Evolutionary conservation across 2,888 invertebrate species (phyloP), one percentile per base, ranked within the genome.

Genomic region (Lasioglossum vierecki): DNA sequence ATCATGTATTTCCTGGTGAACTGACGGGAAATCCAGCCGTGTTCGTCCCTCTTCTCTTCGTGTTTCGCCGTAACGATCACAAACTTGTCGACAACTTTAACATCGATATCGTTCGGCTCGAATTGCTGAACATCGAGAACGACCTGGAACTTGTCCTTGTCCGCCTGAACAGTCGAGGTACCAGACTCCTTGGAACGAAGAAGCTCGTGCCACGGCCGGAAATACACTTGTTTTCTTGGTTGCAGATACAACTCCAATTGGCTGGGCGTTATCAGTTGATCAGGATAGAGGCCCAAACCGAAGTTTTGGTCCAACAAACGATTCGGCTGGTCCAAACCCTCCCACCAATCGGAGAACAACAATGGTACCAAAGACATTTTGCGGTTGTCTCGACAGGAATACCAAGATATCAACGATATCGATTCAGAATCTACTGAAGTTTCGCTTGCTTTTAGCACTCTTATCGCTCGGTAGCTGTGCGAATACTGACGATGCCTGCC

Each of bases 321-420:
- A 76, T 97, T 97, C 30, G 97, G 97, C 84, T 97, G 93, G 39
- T 96, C 97, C 94, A 96, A 96, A 93, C 97, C 97, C 93, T 97
- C 97, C 97, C 97, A 98, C 97, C 97, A 98, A 94, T 98, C 97
- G 86, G 98, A 97, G 95, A 97, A 98, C 95, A 97, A 95, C 95
- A 98, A 96, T 95, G 98, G 97, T 95, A 97, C 96, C 46, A 93
- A 97, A 97, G 98, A 97, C 98, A 98, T 98, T 84, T 86, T 91
- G 15, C 46, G 11, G 44, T 39, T 49, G 22, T 53, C 2, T 82
- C 66, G n/a, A 75, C 26, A 30, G 66, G 22, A 22, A 26, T 30
- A 60, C 15, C 1, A 39, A 53, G 26, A 39, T 8, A 63, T n/a
- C 13, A 46, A 46, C 35, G 22, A 60, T 66, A 9, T 35, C 15